Base-by-base conservation (phyloP, 2,797 vertebrate genomes). In the Myiothlypis coronata region DNA sequence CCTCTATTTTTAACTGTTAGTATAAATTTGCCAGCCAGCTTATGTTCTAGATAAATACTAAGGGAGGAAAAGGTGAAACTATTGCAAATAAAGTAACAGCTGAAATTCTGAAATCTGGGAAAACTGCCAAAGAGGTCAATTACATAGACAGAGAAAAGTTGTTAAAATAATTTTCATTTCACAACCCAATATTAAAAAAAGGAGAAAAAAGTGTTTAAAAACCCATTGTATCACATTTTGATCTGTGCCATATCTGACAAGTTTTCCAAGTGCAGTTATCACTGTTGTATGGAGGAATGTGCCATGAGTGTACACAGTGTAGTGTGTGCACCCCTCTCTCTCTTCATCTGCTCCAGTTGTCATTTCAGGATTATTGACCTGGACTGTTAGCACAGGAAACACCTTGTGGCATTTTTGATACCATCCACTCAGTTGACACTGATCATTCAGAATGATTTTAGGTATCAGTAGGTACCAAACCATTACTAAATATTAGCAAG, bases 101-200 rank as follows among this genome's bases (percentile, higher is more conserved):
- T 93, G 67, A 90, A 83, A 78, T 93, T 88, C 61, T 81, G 61
- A 81, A 83, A 78, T 90, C 70, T 87, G 74, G 61, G 63, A 44
- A 82, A 89, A 69, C 67, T 89, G 74, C 70, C 59, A 82, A 24
- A 94, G 57, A 92, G 43, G 60, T 90, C 72, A 64, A 28, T 86
- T 75, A 71, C 68, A 71, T 11, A 78, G 72, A 68, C 20, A 41
- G 9, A 80, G 32, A 41, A 68, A 68, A 76, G 30, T 59, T 87
- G 39, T 76, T 89, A 44, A 76, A 81, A 78, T 90, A 0, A 75
- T 61, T 86, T 74, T 47, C 13, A 30, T 85, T 88, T 87, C 43
- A 64, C 20, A 56, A 26, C 27, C 41, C 0, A 0, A n/a, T 88
- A 32, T 4, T 46, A 6, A 28, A 19, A 59, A 59, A 44, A 32